These are phyloP conservation scores for Neomorphus geoffroyi DNA, from an alignment of 2,797 vertebrate species.

Conservation along the genomic window DNA sequence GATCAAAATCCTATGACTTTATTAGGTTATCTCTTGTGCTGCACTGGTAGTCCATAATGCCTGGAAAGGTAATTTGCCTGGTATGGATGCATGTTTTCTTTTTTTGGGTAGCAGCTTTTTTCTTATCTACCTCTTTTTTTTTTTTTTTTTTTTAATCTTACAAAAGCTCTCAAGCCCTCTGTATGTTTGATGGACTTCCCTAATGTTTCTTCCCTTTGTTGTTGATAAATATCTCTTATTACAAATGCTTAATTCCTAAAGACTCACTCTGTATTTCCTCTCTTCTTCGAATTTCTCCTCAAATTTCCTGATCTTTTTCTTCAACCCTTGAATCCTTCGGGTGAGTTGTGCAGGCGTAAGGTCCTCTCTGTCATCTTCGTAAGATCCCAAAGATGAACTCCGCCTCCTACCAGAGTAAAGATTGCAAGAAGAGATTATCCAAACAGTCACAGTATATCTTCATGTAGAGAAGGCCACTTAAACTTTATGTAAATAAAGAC, in stretches of 20 bases:
- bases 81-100: not conserved
- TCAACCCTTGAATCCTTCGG: slow-evolving; percentile 91
- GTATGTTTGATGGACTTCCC: not conserved
- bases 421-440: slow-evolving; percentile 1
- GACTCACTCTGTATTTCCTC: slow-evolving; percentile 91
- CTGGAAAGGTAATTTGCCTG: not conserved
- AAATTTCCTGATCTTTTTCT: slow-evolving; percentile 94
- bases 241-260: not conserved
- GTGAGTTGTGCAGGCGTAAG: slow-evolving; percentile 92
- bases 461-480: not conserved
- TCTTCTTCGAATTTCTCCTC: slow-evolving; percentile 97
- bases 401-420: slow-evolving; percentile 80
- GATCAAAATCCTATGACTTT: not conserved
- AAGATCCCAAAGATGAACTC: slow-evolving; percentile 93
- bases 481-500: not conserved
- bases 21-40: not conserved
- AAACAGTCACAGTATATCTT: not conserved
- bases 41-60: not conserved
- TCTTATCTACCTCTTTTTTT: not conserved
- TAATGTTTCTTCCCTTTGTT: not conserved
- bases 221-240: not conserved
- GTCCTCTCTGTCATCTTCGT: slow-evolving; percentile 89
- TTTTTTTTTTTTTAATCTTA: not conserved
- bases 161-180: not conserved
- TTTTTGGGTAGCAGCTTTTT: not conserved